These are phyloP conservation scores for Myrmecophaga tridactyla DNA, from an alignment of 2,113 vertebrate species.

Conservation along the genomic window DNA sequence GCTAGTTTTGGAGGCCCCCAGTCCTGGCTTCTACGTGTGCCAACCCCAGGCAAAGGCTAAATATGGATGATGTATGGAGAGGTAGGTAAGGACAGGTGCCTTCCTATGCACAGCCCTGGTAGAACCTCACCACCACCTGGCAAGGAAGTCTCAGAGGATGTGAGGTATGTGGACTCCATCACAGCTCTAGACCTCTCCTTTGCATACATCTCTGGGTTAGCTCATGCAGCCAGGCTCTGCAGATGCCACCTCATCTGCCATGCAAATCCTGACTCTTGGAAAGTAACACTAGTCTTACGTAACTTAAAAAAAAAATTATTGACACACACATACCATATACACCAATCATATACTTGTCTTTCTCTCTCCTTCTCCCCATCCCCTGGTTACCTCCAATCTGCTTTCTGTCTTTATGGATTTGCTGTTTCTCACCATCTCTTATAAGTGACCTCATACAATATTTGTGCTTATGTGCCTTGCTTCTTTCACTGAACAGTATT, in stretches of 20 bases:
- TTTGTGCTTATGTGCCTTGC: no score
- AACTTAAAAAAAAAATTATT: no score
- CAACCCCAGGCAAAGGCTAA: neutral
- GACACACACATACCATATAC: no score
- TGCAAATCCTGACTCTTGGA: neutral
- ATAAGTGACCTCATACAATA: no score
- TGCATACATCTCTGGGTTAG: neutral
- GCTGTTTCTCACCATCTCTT: no score
- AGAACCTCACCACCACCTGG: neutral
- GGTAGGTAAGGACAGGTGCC: neutral
- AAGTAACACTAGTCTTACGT: neutral
- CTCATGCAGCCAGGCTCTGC: neutral
- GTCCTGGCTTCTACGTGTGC: neutral
- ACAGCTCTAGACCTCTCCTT: neutral
- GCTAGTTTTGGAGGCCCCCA: neutral
- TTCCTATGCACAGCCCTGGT: neutral
- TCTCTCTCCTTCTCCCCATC: no score
- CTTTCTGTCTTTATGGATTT: no score
- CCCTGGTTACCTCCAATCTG: no score
- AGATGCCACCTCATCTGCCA: neutral
- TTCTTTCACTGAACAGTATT: no score
- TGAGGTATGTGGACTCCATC: neutral
- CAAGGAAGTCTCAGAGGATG: neutral
- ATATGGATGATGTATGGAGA: neutral
- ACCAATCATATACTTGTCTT: no score